A percentile compares a stretch with the other conserved stretches of the same genome.
Conservation (phyloP, 2,797 vertebrate genomes). For the Momotus momota region DNA sequence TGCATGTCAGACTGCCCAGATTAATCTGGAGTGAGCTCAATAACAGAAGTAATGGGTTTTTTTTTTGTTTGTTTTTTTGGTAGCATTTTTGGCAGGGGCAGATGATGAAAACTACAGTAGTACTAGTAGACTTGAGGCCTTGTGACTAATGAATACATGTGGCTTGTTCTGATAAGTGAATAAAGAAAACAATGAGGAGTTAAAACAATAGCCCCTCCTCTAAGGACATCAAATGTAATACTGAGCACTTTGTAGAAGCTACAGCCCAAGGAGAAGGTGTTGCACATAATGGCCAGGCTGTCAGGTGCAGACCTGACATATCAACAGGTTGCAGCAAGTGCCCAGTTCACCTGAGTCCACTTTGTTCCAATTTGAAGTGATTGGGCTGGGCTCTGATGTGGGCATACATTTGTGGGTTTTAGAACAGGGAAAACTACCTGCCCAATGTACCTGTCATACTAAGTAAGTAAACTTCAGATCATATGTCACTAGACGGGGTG, state of each 20-base stretch:
- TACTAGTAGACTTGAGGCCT: background rate
- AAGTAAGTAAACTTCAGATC: background rate
- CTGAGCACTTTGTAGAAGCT: background rate
- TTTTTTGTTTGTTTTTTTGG: background rate
- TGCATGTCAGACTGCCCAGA: background rate
- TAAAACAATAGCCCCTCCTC: background rate
- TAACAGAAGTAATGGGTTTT: background rate
- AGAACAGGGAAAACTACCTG: background rate
- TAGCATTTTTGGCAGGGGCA: background rate
- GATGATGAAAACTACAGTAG: background rate
- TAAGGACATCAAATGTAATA: background rate
- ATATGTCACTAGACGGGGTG: fast-evolving
- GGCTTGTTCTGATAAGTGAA: background rate
- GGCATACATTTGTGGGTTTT: fast-evolving
- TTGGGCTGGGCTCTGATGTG: background rate
- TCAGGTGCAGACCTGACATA: background rate
- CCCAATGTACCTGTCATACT: background rate
- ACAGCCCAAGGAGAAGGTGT: background rate
- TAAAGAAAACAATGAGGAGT: background rate
- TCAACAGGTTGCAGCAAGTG: fast-evolving
- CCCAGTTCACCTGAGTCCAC: background rate
- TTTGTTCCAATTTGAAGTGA: background rate
- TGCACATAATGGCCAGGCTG: background rate
- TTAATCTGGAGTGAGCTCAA: background rate
- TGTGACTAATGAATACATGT: background rate